Conservation (phyloP, 2,113 vertebrate species). For the Isichthys henryi region DNA sequence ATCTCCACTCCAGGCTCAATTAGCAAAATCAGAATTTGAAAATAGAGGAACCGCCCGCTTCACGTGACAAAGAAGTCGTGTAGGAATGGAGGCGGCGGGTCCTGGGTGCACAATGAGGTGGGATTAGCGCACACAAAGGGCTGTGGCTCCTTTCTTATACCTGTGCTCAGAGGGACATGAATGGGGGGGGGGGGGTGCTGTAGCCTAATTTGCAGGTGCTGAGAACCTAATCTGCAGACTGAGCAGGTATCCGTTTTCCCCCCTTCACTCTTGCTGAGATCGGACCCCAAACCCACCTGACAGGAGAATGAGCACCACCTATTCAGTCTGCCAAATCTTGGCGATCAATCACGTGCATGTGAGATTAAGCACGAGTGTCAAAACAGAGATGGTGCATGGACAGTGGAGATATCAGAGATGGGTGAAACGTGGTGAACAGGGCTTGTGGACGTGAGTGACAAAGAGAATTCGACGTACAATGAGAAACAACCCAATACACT, state of each 20-base stretch:
- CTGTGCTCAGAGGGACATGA: slow-evolving; percentile 51
- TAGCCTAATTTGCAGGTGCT: slow-evolving; percentile 55
- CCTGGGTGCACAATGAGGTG: slow-evolving; percentile 37
- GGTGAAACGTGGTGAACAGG: slow-evolving; percentile 37
- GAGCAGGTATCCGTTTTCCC: slow-evolving; percentile 47
- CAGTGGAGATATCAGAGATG: not conserved
- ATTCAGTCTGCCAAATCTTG: slow-evolving; percentile 32
- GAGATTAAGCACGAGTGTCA: slow-evolving; percentile 68
- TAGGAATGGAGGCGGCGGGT: slow-evolving; percentile 42
- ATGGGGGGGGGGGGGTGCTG: slow-evolving; percentile 41
- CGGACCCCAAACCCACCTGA: slow-evolving; percentile 20
- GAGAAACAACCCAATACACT: not conserved
- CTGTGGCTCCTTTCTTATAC: slow-evolving; percentile 53
- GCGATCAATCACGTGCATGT: slow-evolving; percentile 72
- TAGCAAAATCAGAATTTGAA: slow-evolving; percentile 67
- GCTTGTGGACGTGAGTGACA: slow-evolving; percentile 34
- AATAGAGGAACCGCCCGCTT: slow-evolving; percentile 49
- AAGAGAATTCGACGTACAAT: slow-evolving; percentile 8
- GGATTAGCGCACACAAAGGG: slow-evolving; percentile 66
- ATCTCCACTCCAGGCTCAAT: slow-evolving; percentile 65
- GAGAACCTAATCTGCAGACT: slow-evolving; percentile 59
- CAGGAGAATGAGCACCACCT: slow-evolving; percentile 10
- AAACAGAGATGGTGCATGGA: slow-evolving; percentile 65
- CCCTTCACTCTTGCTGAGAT: slow-evolving; percentile 21
- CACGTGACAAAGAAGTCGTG: slow-evolving; percentile 50